These are phyloP conservation scores for Myotis brandtii DNA, from an alignment of 2,113 vertebrate species.

Conservation along the genomic window DNA sequence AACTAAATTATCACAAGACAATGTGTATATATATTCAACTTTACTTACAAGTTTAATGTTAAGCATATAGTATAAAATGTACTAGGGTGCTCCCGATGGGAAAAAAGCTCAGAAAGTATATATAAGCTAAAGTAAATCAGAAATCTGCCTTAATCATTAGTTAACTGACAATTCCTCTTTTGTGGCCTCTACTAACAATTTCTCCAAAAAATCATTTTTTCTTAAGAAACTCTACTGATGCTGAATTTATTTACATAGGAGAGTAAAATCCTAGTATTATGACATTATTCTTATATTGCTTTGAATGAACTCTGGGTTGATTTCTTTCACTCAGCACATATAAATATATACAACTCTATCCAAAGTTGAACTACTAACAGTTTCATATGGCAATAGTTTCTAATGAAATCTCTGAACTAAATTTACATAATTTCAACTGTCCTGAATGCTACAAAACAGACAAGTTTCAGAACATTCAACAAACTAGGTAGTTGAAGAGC, in stretches of 20 bases:
- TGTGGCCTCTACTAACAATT: conserved; percentile 9
- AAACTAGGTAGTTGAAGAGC: not conserved
- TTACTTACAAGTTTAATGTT: conserved; percentile 24
- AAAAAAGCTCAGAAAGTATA: not conserved
- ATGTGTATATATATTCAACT: not conserved
- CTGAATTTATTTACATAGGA: conserved; percentile 52
- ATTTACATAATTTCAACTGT: not conserved
- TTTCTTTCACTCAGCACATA: not conserved
- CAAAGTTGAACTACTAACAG: conserved; percentile 50
- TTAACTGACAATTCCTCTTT: conserved; percentile 3
- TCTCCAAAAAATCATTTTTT: conserved; percentile 18
- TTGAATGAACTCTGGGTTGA: conserved; percentile 33
- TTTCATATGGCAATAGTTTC: not conserved
- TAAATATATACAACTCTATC: not conserved
- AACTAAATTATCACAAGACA: conserved; percentile 12
- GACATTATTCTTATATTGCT: conserved; percentile 25
- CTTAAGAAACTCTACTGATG: not conserved
- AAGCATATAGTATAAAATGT: not conserved
- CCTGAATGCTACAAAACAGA: conserved; percentile 21
- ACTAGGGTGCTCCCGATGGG: not conserved
- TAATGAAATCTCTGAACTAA: conserved; percentile 9
- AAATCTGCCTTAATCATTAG: conserved; percentile 6
- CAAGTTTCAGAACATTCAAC: conserved; percentile 14
- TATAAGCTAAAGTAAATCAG: not conserved
- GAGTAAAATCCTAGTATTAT: conserved; percentile 30